Conservation (phyloP, 1,140 invertebrate genomes). For the Maconellicoccus hirsutus region DNA sequence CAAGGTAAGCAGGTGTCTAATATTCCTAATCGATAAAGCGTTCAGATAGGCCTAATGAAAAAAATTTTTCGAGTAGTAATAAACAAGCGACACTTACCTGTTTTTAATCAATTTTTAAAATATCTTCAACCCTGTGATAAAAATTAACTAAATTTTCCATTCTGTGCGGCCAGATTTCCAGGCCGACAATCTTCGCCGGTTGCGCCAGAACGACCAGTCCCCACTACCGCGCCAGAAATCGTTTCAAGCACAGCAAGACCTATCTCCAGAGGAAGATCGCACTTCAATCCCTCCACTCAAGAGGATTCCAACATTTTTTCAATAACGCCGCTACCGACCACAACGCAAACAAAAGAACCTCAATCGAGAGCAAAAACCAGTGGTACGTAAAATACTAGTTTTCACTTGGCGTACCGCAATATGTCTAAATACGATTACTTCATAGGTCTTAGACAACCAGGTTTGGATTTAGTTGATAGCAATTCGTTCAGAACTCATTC, state of each 20-base stretch:
- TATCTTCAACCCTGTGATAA: too few relatives aligned
- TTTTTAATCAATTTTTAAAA: too few relatives aligned
- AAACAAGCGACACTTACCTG: too few relatives aligned
- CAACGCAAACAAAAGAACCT: background rate
- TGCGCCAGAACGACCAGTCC: background rate
- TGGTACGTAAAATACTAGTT: background rate
- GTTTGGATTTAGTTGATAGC: conserved; percentile 62
- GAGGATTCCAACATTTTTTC: background rate
- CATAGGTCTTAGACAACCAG: conserved; percentile 42
- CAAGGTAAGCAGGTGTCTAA: background rate
- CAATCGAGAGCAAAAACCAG: background rate
- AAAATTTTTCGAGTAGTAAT: too few relatives aligned
- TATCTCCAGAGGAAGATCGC: background rate
- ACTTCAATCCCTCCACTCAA: background rate
- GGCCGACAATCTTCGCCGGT: background rate
- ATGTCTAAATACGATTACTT: background rate
- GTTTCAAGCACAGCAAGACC: background rate
- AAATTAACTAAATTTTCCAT: background rate
- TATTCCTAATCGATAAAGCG: background rate
- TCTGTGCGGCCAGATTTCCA: conserved; percentile 15
- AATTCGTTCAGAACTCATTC: conserved; percentile 60
- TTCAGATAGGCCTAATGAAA: too few relatives aligned
- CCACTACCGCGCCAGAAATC: background rate
- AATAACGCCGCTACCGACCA: background rate
- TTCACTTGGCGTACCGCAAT: too few relatives aligned